Evolutionary conservation across 2,797 vertebrate species (phyloP).

Genomic region (Bufotes viridis): DNA sequence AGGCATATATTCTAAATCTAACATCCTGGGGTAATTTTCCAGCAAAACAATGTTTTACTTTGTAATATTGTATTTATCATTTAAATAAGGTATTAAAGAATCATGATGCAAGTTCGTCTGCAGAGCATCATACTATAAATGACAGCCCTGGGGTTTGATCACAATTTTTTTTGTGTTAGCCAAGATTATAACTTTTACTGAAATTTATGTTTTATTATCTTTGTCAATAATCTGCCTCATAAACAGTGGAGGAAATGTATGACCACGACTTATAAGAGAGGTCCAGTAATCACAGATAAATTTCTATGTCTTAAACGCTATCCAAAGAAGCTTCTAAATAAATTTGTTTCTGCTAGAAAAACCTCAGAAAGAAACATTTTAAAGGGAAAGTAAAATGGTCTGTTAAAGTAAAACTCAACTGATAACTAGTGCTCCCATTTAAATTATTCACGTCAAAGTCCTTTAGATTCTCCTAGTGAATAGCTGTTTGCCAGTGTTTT

Average conservation of each 20-base stretch:
- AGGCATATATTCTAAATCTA: no score
- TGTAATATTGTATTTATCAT: no score
- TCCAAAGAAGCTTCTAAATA: background rate
- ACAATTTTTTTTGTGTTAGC: background rate
- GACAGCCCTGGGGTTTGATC: background rate
- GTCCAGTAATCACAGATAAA: background rate
- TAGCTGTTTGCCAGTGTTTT: no score
- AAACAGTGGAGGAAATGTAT: background rate
- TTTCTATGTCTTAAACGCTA: background rate
- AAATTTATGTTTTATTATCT: background rate
- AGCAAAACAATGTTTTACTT: no score
- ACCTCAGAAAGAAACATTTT: background rate
- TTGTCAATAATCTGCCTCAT: background rate
- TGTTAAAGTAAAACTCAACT: background rate
- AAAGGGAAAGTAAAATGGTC: background rate
- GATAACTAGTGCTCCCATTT: background rate
- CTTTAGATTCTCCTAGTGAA: no score
- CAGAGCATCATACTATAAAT: slow-evolving; percentile 4
- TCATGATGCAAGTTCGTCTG: background rate
- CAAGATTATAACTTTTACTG: slow-evolving; percentile 18
- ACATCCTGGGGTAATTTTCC: no score
- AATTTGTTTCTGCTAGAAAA: background rate
- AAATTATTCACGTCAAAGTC: background rate
- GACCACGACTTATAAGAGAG: background rate
- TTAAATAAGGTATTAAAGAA: background rate